Conservation (phyloP, 2,113 vertebrate genomes). For the Megatriorchis doriae region DNA sequence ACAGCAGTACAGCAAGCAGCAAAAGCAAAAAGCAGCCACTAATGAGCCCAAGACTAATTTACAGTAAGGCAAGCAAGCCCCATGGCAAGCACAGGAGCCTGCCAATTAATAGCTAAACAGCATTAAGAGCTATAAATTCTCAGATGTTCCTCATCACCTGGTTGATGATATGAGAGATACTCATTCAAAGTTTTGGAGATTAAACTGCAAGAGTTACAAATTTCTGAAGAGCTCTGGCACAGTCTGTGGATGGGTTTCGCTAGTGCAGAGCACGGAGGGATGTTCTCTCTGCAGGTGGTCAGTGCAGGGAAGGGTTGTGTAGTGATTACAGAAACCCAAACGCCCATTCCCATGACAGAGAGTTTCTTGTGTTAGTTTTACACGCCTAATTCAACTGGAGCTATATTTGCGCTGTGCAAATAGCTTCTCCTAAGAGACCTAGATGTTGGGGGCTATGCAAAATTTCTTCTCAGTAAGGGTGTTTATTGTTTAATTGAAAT, state of each 20-base stretch:
- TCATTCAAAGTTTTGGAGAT: neutral
- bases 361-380: neutral
- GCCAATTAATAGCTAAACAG: no score
- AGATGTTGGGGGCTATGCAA: neutral
- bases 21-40: no score
- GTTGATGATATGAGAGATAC: neutral
- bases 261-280: neutral
- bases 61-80: no score
- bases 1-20: no score
- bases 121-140: neutral
- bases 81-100: no score
- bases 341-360: neutral
- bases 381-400: neutral
- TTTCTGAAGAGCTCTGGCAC: neutral
- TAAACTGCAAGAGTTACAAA: neutral
- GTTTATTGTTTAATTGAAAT: constrained; percentile 32
- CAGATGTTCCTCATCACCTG: neutral
- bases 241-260: neutral
- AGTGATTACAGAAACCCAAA: neutral
- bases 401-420: neutral
- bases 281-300: neutral
- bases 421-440: neutral
- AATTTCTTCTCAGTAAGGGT: neutral
- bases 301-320: neutral
- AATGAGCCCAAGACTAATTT: no score